phyloP scores from a whole-genome alignment of 2,113 vertebrate species.

The Salvator merianae region DNA sequence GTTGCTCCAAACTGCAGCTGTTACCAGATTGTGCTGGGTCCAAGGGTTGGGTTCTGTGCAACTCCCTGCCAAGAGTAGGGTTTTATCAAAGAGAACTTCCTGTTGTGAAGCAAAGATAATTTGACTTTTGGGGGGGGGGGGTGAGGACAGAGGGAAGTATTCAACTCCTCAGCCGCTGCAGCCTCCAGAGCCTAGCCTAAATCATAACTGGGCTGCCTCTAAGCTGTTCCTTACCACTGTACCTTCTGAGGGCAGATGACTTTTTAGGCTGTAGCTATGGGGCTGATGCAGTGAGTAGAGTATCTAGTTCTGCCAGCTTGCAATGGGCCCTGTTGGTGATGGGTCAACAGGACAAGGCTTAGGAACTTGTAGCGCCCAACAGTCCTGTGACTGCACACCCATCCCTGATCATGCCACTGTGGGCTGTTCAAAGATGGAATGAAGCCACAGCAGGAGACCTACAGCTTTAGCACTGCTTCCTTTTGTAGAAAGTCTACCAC shows the following conservation, averaged over 20 bases:
- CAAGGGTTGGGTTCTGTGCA: too few relatives aligned
- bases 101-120: background rate
- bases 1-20: background rate
- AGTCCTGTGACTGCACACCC: background rate
- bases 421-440: background rate
- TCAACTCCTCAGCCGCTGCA: background rate
- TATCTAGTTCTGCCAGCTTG: background rate
- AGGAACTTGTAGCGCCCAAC: too few relatives aligned
- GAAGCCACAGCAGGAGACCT: background rate
- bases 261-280: background rate
- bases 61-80: background rate
- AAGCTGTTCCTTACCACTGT: background rate
- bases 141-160: background rate
- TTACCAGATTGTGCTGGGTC: background rate
- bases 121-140: background rate
- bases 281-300: background rate
- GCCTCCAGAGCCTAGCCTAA: background rate
- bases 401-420: background rate
- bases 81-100: background rate
- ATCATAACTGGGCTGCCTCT: background rate
- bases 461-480: background rate
- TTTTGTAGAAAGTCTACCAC: background rate
- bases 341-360: background rate
- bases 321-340: background rate
- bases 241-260: background rate